Conservation (phyloP, 2,888 invertebrate species). For the Eupeodes luniger region DNA sequence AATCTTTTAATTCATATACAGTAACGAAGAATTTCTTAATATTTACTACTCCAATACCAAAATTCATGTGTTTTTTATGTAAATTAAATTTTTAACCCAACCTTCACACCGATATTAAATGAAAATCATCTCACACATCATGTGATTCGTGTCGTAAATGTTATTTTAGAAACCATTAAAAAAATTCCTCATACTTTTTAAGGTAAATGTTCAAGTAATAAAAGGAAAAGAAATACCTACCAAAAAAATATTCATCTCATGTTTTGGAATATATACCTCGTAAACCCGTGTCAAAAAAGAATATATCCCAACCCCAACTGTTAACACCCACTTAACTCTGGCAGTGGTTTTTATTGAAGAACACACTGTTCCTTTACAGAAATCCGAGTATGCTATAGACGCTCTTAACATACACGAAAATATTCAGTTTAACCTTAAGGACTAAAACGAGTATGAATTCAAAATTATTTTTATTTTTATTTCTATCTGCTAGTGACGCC, state of each 20-base stretch:
- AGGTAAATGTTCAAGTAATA: background rate
- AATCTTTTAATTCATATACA: too few species aligned
- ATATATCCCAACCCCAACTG: background rate
- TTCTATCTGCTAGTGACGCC: conserved; percentile 17
- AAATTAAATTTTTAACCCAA: conserved; percentile 7
- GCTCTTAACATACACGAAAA: background rate
- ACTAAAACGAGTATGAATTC: conserved; percentile 10
- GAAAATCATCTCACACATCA: conserved; percentile 7
- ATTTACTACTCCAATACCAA: background rate
- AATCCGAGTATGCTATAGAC: background rate
- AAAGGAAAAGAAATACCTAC: background rate
- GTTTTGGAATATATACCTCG: background rate
- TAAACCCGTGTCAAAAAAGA: conserved; percentile 6
- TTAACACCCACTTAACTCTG: background rate
- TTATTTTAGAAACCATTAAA: conserved; percentile 20
- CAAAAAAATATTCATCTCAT: conserved; percentile 10
- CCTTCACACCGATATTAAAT: conserved; percentile 6
- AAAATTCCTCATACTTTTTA: background rate
- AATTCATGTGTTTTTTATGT: background rate
- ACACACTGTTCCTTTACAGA: background rate
- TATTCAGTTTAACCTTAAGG: background rate
- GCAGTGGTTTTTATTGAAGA: conserved; percentile 18
- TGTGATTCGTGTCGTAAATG: conserved; percentile 1
- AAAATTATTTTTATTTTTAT: conserved; percentile 21
- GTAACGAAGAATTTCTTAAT: too few species aligned